phyloP scores from a whole-genome alignment of 1,140 invertebrate genomes.

The Rhopalosiphum maidis region DNA sequence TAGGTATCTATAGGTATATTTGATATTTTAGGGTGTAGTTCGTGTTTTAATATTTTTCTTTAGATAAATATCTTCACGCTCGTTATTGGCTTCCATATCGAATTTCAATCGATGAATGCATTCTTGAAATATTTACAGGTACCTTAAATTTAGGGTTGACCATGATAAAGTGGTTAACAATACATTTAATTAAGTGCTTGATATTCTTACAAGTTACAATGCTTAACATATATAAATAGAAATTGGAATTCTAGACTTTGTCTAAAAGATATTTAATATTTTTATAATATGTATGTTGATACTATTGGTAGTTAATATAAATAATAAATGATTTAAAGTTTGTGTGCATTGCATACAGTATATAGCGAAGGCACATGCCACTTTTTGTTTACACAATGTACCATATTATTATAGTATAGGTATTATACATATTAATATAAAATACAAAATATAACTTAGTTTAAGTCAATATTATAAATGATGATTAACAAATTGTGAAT shows the following conservation, averaged over 20 bases:
- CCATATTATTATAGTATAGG: too few relatives aligned
- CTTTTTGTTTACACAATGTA: too few relatives aligned
- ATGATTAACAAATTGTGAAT: neutral
- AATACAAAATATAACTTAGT: neutral
- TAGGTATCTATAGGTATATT: neutral
- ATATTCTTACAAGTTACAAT: neutral
- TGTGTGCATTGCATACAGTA: neutral
- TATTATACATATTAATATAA: neutral
- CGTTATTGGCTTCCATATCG: neutral
- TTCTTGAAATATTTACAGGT: conserved; percentile 10
- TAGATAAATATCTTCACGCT: conserved; percentile 1
- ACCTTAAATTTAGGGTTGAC: neutral
- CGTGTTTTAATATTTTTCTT: neutral
- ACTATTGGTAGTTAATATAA: neutral
- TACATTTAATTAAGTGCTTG: neutral
- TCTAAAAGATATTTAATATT: neutral
- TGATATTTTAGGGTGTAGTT: conserved; percentile 9
- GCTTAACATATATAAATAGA: neutral
- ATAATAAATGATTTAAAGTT: neutral
- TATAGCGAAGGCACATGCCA: neutral
- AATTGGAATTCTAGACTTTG: neutral
- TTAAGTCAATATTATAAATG: neutral
- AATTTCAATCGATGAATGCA: conserved; percentile 1
- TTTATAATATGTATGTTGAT: neutral
- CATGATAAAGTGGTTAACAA: neutral